Base-by-base conservation (phyloP, 2,888 invertebrate species). In the Drosophila hawaiiensis region DNA sequence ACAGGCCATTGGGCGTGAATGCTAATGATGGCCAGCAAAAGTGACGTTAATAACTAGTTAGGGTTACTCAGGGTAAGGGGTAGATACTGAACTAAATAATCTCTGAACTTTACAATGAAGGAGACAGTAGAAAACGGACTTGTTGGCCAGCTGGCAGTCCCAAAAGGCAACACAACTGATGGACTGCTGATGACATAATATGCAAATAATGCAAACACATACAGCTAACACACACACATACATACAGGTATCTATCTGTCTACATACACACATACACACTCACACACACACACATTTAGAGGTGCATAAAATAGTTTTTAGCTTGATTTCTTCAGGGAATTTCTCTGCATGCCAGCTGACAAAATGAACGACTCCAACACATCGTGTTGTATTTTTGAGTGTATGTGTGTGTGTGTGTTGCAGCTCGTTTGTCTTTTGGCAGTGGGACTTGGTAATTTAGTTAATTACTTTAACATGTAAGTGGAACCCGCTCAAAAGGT, bases 281-380 rank as follows among this genome's bases (percentile, higher is more conserved):
- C 64, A 49, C 31, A 50, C 25, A 43, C 37, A 35, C 35, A 47
- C 55, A 39, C 25, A 31, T 16, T 22, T 49, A 41, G 37, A 72
- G 52, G 37, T 73, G 50, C 62, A 55, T 55, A 65, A 66, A 68
- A 83, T 89, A 92, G 86, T 91, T 92, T 92, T 92, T 91, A 92
- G 91, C 92, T 91, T 92, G 92, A 92, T 92, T 92, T 92, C 92
- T 92, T 91, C 71, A 59, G 92, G 92, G 92, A 92, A 91, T 91
- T 85, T 86, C 61, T 52, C 65, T 35, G 65, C 68, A 67, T 73
- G 83, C 64, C 69, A 83, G 74, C 87, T 80, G 81, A 77, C 89
- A 89, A 76, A 67, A 68, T 68, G 62, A 79, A 76, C 61, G 73
- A 82, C 69, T 84, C 50, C 60, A 50, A 61, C 39, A 43, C 25